Percentiles rank a stretch among this genome's conserved stretches.
phyloP scores from a whole-genome alignment of 2,113 vertebrate species.

The Cricetomys ansorgei region DNA sequence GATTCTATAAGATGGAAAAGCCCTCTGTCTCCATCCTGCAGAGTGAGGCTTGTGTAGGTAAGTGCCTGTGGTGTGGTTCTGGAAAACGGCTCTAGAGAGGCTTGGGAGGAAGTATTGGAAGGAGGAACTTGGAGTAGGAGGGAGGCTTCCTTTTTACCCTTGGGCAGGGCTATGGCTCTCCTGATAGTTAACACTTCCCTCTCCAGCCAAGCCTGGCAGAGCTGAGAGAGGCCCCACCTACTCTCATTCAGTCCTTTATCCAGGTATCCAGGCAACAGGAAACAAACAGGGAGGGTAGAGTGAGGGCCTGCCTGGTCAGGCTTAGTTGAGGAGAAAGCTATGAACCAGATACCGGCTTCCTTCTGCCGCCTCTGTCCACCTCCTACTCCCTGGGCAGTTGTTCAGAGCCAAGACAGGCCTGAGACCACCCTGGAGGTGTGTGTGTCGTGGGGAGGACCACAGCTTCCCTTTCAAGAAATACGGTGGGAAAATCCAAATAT shows the following conservation, averaged over 20 bases:
- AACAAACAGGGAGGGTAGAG: conserved; percentile 62
- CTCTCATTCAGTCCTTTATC: background rate
- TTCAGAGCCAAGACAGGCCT: background rate
- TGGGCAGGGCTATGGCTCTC: background rate
- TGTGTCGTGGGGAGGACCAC: background rate
- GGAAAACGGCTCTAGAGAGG: background rate
- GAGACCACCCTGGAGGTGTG: background rate
- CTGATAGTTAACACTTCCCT: background rate
- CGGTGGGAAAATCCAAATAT: background rate
- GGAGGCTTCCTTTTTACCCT: background rate
- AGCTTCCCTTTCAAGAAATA: background rate
- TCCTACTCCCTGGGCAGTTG: background rate
- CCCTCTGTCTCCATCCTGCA: background rate
- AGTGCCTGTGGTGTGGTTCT: background rate
- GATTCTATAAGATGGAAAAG: background rate
- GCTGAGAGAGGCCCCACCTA: background rate
- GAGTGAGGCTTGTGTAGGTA: background rate
- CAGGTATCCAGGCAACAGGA: conserved; percentile 65
- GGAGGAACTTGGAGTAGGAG: background rate
- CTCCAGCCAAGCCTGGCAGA: background rate
- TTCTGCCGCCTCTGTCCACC: background rate
- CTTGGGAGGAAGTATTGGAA: background rate
- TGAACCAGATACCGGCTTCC: background rate
- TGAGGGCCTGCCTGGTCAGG: background rate
- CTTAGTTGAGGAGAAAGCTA: background rate